Conservation (phyloP, 1,140 invertebrate genomes). For the Drosophila punjabiensis region DNA sequence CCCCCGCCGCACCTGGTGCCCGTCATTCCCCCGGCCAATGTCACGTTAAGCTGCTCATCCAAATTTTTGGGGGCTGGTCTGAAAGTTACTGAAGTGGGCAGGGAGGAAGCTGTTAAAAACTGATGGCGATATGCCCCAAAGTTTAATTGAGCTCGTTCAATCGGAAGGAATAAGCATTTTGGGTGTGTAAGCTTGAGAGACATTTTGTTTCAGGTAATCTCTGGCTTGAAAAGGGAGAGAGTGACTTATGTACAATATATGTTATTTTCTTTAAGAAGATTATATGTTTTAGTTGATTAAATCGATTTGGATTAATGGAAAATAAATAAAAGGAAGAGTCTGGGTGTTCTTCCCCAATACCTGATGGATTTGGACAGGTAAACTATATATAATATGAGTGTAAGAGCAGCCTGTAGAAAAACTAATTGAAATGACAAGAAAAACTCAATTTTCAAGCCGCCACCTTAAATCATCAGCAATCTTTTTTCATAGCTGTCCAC, state of each 20-base stretch:
- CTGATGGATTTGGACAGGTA: neutral
- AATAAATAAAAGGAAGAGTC: no score
- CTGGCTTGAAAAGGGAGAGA: neutral
- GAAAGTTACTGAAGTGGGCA: conserved; percentile 31
- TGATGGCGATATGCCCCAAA: conserved; percentile 53
- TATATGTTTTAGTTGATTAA: no score
- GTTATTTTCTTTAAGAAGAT: neutral
- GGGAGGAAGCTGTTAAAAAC: conserved; percentile 51
- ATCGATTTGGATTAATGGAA: no score
- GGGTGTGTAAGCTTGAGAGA: neutral
- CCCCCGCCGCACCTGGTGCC: conserved; percentile 18
- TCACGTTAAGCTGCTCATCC: conserved; percentile 69
- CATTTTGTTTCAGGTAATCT: conserved; percentile 14
- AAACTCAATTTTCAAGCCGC: neutral
- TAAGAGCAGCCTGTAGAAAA: neutral
- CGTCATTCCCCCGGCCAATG: conserved; percentile 37
- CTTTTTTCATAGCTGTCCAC: conserved; percentile 9
- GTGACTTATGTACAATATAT: no score
- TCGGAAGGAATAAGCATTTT: conserved; percentile 40
- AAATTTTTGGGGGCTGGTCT: conserved; percentile 23
- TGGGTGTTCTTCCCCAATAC: no score
- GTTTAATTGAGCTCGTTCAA: conserved; percentile 55
- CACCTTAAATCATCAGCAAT: conserved; percentile 8
- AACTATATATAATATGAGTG: neutral
- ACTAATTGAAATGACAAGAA: neutral